Percentiles rank a stretch among this genome's conserved stretches.
phyloP scores from a whole-genome alignment of 2,888 invertebrate species.

The Xestoiulus laeticollis region DNA sequence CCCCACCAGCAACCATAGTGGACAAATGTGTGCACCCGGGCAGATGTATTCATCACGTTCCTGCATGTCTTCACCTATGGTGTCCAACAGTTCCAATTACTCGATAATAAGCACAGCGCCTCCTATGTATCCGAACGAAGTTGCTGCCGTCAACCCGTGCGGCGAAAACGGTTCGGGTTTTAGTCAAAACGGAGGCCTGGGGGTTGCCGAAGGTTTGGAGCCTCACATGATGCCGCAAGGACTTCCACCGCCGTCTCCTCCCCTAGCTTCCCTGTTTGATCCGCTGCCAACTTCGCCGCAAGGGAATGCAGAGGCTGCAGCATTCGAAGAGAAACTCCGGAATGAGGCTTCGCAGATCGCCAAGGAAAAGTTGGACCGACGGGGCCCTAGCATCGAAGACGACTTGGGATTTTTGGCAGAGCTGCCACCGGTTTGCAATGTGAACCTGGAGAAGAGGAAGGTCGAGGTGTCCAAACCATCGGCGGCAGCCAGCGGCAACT shows the following conservation, averaged over 20 bases:
- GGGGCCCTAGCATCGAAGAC: slow-evolving; percentile 54
- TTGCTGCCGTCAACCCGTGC: neutral
- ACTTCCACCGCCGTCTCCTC: slow-evolving; percentile 50
- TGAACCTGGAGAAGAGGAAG: slow-evolving; percentile 48
- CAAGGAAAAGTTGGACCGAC: slow-evolving; percentile 47
- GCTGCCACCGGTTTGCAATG: slow-evolving; percentile 55
- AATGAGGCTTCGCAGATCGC: slow-evolving; percentile 51
- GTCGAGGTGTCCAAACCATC: neutral
- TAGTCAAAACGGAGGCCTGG: slow-evolving; percentile 31
- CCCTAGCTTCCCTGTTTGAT: slow-evolving; percentile 47
- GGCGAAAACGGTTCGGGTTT: neutral
- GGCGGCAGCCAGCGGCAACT: slow-evolving; percentile 13
- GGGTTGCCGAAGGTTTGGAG: slow-evolving; percentile 23
- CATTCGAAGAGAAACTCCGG: slow-evolving; percentile 44
- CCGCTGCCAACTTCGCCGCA: slow-evolving; percentile 51
- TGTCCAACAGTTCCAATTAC: slow-evolving; percentile 29
- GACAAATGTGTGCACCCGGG: slow-evolving; percentile 23
- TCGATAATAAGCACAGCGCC: neutral
- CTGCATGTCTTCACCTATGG: slow-evolving; percentile 36
- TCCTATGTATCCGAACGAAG: slow-evolving; percentile 33
- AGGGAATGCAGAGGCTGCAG: slow-evolving; percentile 48
- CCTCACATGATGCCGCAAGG: slow-evolving; percentile 38
- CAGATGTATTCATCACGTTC: slow-evolving; percentile 9
- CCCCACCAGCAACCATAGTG: slow-evolving; percentile 44
- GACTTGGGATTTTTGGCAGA: slow-evolving; percentile 56